A percentile compares a stretch with the other conserved stretches of the same genome.
phyloP scores from a whole-genome alignment of 2,888 invertebrate genomes.

The Pyrrhia umbra region DNA sequence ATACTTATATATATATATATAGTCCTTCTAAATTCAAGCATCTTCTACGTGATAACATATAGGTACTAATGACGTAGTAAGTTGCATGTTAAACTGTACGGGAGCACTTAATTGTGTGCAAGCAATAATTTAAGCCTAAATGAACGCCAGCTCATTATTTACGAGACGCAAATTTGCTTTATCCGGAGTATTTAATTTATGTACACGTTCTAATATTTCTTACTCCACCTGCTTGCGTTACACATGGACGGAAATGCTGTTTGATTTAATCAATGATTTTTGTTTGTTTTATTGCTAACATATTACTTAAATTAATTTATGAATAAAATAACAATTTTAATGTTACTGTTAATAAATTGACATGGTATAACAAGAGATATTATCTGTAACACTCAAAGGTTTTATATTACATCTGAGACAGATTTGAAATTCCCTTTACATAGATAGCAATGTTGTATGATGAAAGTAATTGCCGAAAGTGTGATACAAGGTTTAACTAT shows the following conservation, averaged over 20 bases:
- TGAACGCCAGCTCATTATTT: slow-evolving; percentile 66
- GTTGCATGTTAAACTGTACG: slow-evolving; percentile 15
- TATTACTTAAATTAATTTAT: no score
- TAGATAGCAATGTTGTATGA: no score
- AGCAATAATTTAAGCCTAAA: slow-evolving; percentile 58
- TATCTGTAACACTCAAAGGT: no score
- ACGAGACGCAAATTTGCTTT: slow-evolving; percentile 68
- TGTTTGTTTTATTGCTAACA: no score
- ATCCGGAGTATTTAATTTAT: slow-evolving; percentile 61
- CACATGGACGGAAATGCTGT: slow-evolving; percentile 4
- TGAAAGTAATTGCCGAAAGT: no score
- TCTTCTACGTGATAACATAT: neutral
- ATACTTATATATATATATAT: no score
- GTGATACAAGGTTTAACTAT: no score
- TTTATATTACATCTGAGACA: no score
- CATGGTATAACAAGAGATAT: no score
- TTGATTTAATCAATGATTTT: neutral
- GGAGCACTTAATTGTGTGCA: slow-evolving; percentile 39
- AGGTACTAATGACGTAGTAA: slow-evolving; percentile 7
- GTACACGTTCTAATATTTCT: slow-evolving; percentile 50
- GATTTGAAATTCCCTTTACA: no score
- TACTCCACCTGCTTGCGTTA: slow-evolving; percentile 25
- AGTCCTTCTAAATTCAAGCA: neutral
- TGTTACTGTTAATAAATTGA: no score
- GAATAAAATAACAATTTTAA: no score